These are phyloP conservation scores for Oedothorax gibbosus DNA, from an alignment of 1,140 invertebrate species.

Conservation along the genomic window DNA sequence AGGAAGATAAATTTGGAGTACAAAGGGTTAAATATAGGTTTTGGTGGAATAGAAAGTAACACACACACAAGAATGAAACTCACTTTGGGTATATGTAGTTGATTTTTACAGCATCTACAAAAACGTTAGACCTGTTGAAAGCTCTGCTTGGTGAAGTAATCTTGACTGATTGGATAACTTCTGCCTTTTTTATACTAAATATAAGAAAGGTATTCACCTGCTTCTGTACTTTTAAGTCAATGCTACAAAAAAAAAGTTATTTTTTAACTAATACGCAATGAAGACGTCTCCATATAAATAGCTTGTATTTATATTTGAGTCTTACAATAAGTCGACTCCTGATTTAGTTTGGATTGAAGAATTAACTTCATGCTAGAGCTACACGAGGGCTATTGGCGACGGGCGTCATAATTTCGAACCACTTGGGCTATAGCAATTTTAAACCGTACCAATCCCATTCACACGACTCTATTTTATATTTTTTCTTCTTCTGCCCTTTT, in stretches of 20 bases:
- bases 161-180: not conserved
- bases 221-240: not conserved
- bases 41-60: not conserved
- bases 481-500: too few relatives aligned
- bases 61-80: conserved; percentile 4
- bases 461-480: too few relatives aligned
- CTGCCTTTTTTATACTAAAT: not conserved
- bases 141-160: not conserved
- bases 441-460: too few relatives aligned
- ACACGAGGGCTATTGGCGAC: too few relatives aligned
- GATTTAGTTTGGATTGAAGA: too few relatives aligned
- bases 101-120: not conserved
- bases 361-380: too few relatives aligned
- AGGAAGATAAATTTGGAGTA: not conserved
- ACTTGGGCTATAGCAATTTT: too few relatives aligned
- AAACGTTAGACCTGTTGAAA: not conserved
- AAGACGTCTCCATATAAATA: not conserved
- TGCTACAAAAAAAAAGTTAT: conserved; percentile 6
- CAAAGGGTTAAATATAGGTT: not conserved
- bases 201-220: conserved; percentile 7
- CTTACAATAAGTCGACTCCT: not conserved
- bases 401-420: too few relatives aligned
- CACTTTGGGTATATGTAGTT: conserved; percentile 8
- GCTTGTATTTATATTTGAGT: not conserved
- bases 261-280: too few relatives aligned